Evolutionary conservation across 2,888 invertebrate genomes (phyloP).

Genomic region (Dermolepida albohirtum): DNA sequence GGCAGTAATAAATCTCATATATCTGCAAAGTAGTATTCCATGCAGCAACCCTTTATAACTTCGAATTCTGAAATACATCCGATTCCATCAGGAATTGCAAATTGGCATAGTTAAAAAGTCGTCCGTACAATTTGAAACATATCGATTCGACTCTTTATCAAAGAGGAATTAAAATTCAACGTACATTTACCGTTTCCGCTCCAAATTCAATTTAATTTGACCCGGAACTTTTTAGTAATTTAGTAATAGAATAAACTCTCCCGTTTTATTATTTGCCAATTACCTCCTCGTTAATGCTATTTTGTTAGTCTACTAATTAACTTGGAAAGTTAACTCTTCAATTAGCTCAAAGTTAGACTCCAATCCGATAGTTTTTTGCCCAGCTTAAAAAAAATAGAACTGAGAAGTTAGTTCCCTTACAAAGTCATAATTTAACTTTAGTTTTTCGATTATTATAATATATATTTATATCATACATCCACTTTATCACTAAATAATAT

Average conservation of each 20-base stretch:
- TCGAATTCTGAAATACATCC: constrained; percentile 8
- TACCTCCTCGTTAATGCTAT: constrained; percentile 22
- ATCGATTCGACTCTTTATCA: constrained; percentile 31
- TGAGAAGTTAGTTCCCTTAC: no score
- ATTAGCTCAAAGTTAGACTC: background rate
- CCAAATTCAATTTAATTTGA: constrained; percentile 31
- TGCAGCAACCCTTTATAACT: constrained; percentile 8
- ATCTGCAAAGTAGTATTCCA: background rate
- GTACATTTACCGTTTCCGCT: constrained; percentile 20
- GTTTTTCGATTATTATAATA: no score
- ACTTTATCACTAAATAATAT: no score
- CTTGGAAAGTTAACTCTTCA: constrained; percentile 4
- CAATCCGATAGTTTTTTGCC: no score
- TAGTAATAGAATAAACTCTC: constrained; percentile 25
- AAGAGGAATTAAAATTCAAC: constrained; percentile 32
- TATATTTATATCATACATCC: no score
- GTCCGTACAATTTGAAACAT: constrained; percentile 26
- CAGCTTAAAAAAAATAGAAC: no score
- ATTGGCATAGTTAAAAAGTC: constrained; percentile 32
- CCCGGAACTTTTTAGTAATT: constrained; percentile 20
- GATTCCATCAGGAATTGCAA: constrained; percentile 16
- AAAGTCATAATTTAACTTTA: no score
- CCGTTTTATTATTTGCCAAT: constrained; percentile 23
- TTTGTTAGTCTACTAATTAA: constrained; percentile 3
- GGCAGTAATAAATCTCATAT: constrained; percentile 7